Percentiles rank a stretch among this genome's conserved stretches.
Evolutionary conservation across 1,140 invertebrate species (phyloP).

Genomic region (Chionoecetes opilio): DNA sequence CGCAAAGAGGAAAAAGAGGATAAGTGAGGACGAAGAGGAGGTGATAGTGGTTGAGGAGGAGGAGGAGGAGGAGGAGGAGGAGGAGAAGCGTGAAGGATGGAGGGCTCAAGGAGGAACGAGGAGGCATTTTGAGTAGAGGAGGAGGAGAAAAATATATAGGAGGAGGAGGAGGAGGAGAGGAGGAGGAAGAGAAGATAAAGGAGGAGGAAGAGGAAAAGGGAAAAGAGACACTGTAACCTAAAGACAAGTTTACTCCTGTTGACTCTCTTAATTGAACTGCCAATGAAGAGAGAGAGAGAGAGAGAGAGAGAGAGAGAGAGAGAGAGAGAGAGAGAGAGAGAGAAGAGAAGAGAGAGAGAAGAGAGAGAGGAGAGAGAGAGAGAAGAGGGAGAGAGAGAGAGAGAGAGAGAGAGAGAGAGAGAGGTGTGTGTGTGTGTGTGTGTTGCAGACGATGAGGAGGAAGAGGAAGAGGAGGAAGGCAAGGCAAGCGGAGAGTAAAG

Average conservation of each 20-base stretch:
- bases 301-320: slow-evolving; percentile 7
- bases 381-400: background rate
- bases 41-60: background rate
- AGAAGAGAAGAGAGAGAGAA: background rate
- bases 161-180: background rate
- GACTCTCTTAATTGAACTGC: background rate
- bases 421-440: no score
- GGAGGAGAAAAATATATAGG: background rate
- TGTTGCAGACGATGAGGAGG: background rate
- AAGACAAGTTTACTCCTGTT: background rate
- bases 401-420: background rate
- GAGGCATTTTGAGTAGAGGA: slow-evolving; percentile 24
- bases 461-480: background rate
- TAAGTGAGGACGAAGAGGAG: no score
- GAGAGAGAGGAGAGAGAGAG: background rate
- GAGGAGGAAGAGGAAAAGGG: no score
- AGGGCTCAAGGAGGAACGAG: background rate
- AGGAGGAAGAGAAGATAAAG: no score
- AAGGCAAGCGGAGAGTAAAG: background rate
- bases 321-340: slow-evolving; percentile 36
- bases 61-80: background rate
- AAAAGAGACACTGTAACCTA: background rate
- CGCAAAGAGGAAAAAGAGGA: background rate
- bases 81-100: slow-evolving; percentile 34
- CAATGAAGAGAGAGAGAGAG: background rate